A percentile compares a stretch with the other conserved stretches of the same genome.
These are phyloP conservation scores for Himalopsyche phryganea DNA, from an alignment of 1,140 invertebrate genomes.

Conservation along the genomic window DNA sequence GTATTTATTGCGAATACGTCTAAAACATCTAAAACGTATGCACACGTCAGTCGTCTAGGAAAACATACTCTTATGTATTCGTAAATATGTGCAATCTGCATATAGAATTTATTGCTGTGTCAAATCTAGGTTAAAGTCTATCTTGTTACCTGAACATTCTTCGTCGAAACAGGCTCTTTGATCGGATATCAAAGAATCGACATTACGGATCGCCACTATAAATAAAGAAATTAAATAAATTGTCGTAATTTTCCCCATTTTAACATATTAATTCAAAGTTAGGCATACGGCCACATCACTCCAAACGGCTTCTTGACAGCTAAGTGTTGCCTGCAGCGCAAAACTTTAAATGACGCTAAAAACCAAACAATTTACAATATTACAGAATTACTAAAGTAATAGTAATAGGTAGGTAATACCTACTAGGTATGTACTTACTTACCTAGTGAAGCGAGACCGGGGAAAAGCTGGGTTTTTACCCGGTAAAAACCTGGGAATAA, in stretches of 20 bases:
- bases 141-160: constrained; percentile 57
- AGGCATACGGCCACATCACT: constrained; percentile 22
- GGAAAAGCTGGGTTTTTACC: too few relatives aligned
- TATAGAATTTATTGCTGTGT: constrained; percentile 43
- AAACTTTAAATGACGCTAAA: too few relatives aligned
- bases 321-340: too few relatives aligned
- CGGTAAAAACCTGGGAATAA: too few relatives aligned
- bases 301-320: background rate
- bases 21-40: too few relatives aligned
- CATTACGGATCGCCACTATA: constrained; percentile 1
- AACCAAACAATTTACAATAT: too few relatives aligned
- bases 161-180: constrained; percentile 59
- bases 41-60: too few relatives aligned
- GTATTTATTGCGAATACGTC: too few relatives aligned
- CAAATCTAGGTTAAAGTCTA: constrained; percentile 33
- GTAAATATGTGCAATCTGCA: background rate
- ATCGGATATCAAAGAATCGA: constrained; percentile 51
- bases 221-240: constrained; percentile 11
- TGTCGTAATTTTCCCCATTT: constrained; percentile 9
- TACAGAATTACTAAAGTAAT: too few relatives aligned
- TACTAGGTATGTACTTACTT: too few relatives aligned
- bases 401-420: too few relatives aligned
- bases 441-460: too few relatives aligned
- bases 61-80: background rate
- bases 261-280: constrained; percentile 19